Conservation (phyloP, 2,888 invertebrate genomes). For the Cecidostiba fungosa region DNA sequence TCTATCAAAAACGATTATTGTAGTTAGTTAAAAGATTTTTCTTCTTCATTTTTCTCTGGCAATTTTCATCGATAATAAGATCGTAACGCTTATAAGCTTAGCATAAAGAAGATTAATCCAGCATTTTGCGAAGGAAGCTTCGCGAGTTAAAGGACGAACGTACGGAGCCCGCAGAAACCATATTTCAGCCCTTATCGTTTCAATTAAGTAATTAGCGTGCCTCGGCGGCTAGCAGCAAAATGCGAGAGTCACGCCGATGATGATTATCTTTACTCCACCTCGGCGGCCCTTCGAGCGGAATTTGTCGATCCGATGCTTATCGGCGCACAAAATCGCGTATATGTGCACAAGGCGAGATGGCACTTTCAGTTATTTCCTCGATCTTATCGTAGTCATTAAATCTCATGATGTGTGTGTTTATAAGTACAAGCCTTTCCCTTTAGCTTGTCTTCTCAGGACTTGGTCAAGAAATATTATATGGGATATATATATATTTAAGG, state of each 20-base stretch:
- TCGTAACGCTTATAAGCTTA: conserved; percentile 29
- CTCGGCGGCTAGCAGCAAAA: conserved; percentile 1
- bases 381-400: conserved; percentile 39
- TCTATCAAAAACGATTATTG: background rate
- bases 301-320: conserved; percentile 44
- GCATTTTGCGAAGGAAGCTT: background rate
- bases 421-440: background rate
- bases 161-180: background rate
- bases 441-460: background rate
- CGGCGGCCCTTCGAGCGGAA: background rate
- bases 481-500: background rate
- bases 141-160: background rate
- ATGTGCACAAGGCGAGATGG: background rate
- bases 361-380: conserved; percentile 6
- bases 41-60: background rate
- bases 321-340: conserved; percentile 3
- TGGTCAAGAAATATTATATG: too few relatives aligned
- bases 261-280: conserved; percentile 36
- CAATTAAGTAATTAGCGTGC: conserved; percentile 60
- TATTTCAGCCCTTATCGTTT: conserved; percentile 54
- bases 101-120: conserved; percentile 54
- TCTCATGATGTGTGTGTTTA: conserved; percentile 12
- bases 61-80: conserved; percentile 49
- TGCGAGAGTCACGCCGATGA: conserved; percentile 40
- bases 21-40: background rate